Evolutionary conservation across 2,888 invertebrate genomes (phyloP).

Genomic region (Nephrotoma guestfalica): DNA sequence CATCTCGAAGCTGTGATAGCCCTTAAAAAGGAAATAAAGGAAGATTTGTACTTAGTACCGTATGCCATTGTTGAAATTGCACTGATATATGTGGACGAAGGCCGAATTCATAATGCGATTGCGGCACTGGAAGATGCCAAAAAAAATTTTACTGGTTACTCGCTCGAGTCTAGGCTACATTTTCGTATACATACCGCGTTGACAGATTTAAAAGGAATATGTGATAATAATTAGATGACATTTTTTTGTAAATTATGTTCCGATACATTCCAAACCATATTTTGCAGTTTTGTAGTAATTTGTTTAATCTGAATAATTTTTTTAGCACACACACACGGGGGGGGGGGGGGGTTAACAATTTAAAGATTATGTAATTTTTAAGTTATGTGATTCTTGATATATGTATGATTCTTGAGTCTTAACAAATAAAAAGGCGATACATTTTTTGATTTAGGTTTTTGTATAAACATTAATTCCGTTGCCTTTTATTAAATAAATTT

Average conservation of each 20-base stretch:
- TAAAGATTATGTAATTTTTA: not conserved
- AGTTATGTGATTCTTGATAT: too few relatives aligned
- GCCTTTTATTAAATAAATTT: not conserved
- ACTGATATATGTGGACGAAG: conserved; percentile 56
- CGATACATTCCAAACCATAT: not conserved
- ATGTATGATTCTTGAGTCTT: not conserved
- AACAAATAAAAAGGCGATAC: not conserved
- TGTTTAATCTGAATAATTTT: not conserved
- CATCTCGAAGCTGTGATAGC: conserved; percentile 27
- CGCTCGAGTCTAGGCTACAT: conserved; percentile 75
- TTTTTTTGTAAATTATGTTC: not conserved
- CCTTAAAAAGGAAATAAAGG: conserved; percentile 56
- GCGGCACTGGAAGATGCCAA: conserved; percentile 66
- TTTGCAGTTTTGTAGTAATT: not conserved
- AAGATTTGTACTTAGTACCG: conserved; percentile 72
- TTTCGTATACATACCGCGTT: conserved; percentile 74
- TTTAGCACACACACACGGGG: not conserved
- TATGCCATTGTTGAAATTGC: conserved; percentile 79
- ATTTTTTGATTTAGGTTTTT: not conserved
- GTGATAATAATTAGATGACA: conserved; percentile 1
- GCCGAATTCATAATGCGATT: conserved; percentile 50
- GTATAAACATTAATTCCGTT: not conserved
- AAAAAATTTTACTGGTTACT: conserved; percentile 80
- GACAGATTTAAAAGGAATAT: conserved; percentile 19
- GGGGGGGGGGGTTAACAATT: not conserved